Percentiles rank a stretch among this genome's conserved stretches.
These are phyloP conservation scores for Sphaeridia pumilis DNA, from an alignment of 2,888 invertebrate species.

Conservation along the genomic window DNA sequence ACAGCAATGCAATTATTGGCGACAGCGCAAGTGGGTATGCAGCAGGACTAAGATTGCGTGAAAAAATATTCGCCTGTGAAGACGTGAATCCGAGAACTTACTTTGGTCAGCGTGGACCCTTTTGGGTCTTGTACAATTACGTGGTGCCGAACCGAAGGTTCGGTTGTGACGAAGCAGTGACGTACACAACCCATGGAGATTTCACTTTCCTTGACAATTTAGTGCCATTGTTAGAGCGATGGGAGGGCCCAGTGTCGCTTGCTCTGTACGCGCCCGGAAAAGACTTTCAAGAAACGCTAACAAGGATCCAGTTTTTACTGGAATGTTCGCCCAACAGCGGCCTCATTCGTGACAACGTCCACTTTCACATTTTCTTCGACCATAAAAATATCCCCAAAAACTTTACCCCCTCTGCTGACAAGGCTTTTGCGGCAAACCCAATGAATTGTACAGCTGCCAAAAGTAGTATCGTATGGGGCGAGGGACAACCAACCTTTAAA, in stretches of 20 bases:
- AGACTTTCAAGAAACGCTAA: conserved; percentile 64
- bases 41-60: background rate
- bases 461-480: conserved; percentile 41
- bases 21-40: conserved; percentile 4
- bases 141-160: conserved; percentile 56
- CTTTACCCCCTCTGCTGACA: conserved; percentile 13
- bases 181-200: conserved; percentile 85
- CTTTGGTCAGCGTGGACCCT: conserved; percentile 62
- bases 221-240: conserved; percentile 68
- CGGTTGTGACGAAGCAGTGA: conserved; percentile 70
- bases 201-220: conserved; percentile 84
- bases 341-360: conserved; percentile 63
- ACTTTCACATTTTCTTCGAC: conserved; percentile 82
- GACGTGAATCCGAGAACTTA: conserved; percentile 51
- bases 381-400: conserved; percentile 64
- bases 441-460: conserved; percentile 21
- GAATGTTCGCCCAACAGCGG: conserved; percentile 53
- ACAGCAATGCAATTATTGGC: conserved; percentile 10
- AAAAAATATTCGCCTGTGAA: conserved; percentile 47
- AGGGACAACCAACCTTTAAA: conserved; percentile 52
- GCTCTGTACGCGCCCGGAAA: conserved; percentile 77
- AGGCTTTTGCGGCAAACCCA: conserved; percentile 1
- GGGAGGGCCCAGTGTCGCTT: conserved; percentile 77
- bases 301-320: conserved; percentile 67
- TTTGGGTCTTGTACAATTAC: conserved; percentile 81